Conservation (phyloP, 30 jellyfish, hydroid and myxozoan genomes). For the Aurelia coerulea region DNA sequence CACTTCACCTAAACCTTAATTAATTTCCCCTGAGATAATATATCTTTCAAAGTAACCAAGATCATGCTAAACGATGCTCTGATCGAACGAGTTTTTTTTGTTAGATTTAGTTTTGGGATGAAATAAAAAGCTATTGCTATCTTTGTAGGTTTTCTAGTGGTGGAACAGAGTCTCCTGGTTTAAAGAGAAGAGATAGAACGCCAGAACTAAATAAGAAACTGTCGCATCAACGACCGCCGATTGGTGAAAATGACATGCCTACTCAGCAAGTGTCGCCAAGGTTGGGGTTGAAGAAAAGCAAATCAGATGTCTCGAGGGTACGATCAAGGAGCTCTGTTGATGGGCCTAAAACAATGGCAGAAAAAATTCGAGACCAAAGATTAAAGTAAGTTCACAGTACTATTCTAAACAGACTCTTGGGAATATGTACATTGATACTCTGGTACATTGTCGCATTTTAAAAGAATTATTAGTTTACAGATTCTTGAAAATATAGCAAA, state of each 20-base stretch:
- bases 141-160: slow-evolving; percentile 13
- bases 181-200: slow-evolving; percentile 6
- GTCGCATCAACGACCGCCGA: slow-evolving; percentile 33
- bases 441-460: not conserved
- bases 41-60: too few relatives aligned
- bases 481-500: too few relatives aligned
- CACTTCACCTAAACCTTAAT: too few relatives aligned
- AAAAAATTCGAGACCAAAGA: slow-evolving; percentile 57
- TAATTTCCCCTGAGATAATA: too few relatives aligned
- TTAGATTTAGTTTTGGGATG: not conserved
- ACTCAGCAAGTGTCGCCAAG: slow-evolving; percentile 29
- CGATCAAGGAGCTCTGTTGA: slow-evolving; percentile 47
- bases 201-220: slow-evolving; percentile 18
- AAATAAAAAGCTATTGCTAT: not conserved
- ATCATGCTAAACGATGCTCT: not conserved
- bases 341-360: slow-evolving; percentile 48
- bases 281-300: slow-evolving; percentile 55
- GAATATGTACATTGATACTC: not conserved
- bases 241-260: not conserved
- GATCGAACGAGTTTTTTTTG: not conserved
- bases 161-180: slow-evolving; percentile 8
- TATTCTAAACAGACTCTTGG: not conserved
- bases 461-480: not conserved
- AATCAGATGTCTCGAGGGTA: slow-evolving; percentile 57
- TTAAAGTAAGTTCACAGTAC: slow-evolving; percentile 19